Evolutionary conservation across 2,888 invertebrate genomes (phyloP).

Genomic region (Stenchaetothrips biformis): DNA sequence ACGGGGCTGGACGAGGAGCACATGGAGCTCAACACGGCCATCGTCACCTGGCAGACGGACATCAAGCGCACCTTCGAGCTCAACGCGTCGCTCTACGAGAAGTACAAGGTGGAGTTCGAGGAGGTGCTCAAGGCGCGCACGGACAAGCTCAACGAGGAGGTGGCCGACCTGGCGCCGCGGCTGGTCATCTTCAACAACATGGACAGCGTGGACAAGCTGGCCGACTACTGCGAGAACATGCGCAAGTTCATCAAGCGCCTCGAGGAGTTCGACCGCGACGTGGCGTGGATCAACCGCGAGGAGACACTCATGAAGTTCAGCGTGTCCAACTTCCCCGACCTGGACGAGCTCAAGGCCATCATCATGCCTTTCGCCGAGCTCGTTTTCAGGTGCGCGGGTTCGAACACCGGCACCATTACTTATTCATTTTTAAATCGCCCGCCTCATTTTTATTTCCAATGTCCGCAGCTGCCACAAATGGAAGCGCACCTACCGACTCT

Average conservation of each 20-base stretch:
- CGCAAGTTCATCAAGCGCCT: constrained; percentile 70
- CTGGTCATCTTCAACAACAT: constrained; percentile 75
- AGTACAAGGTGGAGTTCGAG: constrained; percentile 66
- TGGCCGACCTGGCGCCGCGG: constrained; percentile 67
- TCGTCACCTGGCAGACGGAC: constrained; percentile 75
- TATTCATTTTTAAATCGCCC: neutral
- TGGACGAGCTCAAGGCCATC: constrained; percentile 65
- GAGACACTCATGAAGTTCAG: constrained; percentile 81
- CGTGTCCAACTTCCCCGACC: constrained; percentile 65
- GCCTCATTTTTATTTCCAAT: constrained; percentile 27
- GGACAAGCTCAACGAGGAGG: constrained; percentile 63
- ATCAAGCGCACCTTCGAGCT: constrained; percentile 77
- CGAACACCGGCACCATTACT: neutral
- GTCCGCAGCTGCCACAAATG: constrained; percentile 37
- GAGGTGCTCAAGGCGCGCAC: constrained; percentile 67
- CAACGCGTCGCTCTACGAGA: constrained; percentile 55
- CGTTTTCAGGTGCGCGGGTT: constrained; percentile 24
- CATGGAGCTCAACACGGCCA: constrained; percentile 70
- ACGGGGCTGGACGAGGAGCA: constrained; percentile 67
- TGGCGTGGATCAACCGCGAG: constrained; percentile 84
- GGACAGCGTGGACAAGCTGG: constrained; percentile 71
- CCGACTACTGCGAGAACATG: constrained; percentile 71
- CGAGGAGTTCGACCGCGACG: constrained; percentile 67
- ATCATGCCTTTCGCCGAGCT: constrained; percentile 19
- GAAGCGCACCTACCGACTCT: constrained; percentile 57